phyloP scores from a whole-genome alignment of 2,797 vertebrate species.

The Valencia hispanica region DNA sequence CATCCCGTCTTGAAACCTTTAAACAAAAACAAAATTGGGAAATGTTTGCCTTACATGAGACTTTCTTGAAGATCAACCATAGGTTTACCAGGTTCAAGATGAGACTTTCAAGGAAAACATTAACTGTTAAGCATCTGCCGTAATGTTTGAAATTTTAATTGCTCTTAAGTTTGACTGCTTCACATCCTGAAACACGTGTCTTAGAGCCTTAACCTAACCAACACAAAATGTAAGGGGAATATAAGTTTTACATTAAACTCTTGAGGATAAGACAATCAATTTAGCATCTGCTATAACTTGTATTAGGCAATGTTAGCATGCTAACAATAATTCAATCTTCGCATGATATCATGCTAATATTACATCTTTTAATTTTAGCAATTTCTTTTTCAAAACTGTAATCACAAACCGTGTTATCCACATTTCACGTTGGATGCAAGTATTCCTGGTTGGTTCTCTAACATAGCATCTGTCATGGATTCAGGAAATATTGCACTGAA shows the following conservation, averaged over 20 bases:
- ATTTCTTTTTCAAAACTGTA: not conserved
- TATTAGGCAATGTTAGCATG: not conserved
- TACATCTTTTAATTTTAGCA: not conserved
- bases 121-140: not conserved
- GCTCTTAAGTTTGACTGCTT: not conserved
- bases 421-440: not conserved
- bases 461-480: conserved; percentile 22
- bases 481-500: conserved; percentile 16
- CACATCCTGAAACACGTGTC: not conserved
- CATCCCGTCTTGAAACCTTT: not conserved
- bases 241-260: not conserved
- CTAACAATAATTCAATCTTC: too few species aligned
- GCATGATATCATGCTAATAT: not conserved
- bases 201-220: not conserved
- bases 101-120: not conserved
- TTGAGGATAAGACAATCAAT: not conserved
- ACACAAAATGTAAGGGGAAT: not conserved
- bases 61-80: not conserved
- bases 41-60: not conserved
- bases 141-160: not conserved
- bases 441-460: conserved; percentile 10
- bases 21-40: not conserved
- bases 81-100: not conserved
- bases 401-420: not conserved
- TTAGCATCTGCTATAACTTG: not conserved